A percentile compares a stretch with the other conserved stretches of the same genome.
phyloP scores from a whole-genome alignment of 2,113 vertebrate species.

The Apteryx mantelli region DNA sequence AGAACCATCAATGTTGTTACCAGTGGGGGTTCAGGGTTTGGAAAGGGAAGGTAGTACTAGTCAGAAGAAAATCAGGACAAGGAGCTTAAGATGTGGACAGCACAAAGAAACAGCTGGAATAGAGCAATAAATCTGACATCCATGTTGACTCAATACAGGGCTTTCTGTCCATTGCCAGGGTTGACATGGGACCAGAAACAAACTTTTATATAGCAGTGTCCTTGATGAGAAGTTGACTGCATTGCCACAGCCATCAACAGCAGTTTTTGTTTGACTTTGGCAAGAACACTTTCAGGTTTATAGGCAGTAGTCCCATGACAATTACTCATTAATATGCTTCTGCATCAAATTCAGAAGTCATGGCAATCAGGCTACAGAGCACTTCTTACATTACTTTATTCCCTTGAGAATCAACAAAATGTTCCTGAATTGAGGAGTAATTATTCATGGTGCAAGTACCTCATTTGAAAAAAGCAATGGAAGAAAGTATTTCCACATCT shows the following conservation, averaged over 20 bases:
- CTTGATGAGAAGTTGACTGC: not conserved
- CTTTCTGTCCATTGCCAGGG: not conserved
- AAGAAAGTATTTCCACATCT: not conserved
- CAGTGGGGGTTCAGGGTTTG: constrained; percentile 63
- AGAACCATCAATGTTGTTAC: constrained; percentile 64
- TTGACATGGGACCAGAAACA: not conserved
- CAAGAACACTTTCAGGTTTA: not conserved
- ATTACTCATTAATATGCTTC: not conserved
- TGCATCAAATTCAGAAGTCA: not conserved
- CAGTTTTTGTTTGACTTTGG: not conserved
- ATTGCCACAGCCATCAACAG: not conserved
- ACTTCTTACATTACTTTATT: not conserved
- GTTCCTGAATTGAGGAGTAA: not conserved
- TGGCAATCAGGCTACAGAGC: not conserved
- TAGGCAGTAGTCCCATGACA: not conserved
- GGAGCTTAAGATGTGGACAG: constrained; percentile 33
- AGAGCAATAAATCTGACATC: constrained; percentile 35
- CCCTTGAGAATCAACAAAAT: not conserved
- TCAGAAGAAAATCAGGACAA: constrained; percentile 49
- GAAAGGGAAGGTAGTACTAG: constrained; percentile 49
- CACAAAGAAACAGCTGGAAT: constrained; percentile 32
- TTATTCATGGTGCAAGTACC: not conserved
- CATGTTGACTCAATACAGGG: not conserved
- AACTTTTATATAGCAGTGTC: not conserved
- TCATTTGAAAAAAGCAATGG: not conserved